Evolutionary conservation across 2,113 vertebrate genomes (phyloP).

Genomic region (Gnathonemus echidnorhynchus): DNA sequence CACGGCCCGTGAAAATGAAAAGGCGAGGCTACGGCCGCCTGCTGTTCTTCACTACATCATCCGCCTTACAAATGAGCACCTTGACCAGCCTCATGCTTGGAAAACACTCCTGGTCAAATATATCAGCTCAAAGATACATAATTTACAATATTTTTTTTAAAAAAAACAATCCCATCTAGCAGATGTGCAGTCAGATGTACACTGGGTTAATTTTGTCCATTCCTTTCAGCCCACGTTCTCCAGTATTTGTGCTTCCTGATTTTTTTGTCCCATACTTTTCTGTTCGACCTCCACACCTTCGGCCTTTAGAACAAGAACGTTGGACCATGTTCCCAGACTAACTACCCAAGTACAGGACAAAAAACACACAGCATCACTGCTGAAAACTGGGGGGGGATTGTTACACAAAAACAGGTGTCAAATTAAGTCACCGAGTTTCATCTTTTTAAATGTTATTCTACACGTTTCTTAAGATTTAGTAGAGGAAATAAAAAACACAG

Average conservation of each 20-base stretch:
- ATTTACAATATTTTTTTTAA: neutral
- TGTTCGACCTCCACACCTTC: neutral
- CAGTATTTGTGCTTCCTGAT: slow-evolving; percentile 8
- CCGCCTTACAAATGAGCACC: neutral
- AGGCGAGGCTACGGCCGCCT: neutral
- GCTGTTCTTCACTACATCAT: neutral
- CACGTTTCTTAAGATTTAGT: too few species aligned
- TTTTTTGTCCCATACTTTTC: neutral
- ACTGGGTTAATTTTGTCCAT: neutral
- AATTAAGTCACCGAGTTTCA: neutral
- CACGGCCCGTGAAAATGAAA: neutral
- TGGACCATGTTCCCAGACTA: neutral
- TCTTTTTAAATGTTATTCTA: neutral
- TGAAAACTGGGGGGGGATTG: neutral
- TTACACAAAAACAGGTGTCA: neutral
- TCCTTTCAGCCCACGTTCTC: neutral
- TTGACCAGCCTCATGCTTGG: neutral
- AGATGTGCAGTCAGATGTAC: neutral
- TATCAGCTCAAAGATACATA: neutral
- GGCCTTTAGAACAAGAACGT: neutral
- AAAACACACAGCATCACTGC: neutral
- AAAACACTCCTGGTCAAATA: neutral
- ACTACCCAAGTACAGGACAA: neutral
- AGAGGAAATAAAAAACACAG: neutral
- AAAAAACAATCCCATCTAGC: neutral